Evolutionary conservation across 2,113 vertebrate genomes (phyloP).

Genomic region (Brachypodius melanocephalos): DNA sequence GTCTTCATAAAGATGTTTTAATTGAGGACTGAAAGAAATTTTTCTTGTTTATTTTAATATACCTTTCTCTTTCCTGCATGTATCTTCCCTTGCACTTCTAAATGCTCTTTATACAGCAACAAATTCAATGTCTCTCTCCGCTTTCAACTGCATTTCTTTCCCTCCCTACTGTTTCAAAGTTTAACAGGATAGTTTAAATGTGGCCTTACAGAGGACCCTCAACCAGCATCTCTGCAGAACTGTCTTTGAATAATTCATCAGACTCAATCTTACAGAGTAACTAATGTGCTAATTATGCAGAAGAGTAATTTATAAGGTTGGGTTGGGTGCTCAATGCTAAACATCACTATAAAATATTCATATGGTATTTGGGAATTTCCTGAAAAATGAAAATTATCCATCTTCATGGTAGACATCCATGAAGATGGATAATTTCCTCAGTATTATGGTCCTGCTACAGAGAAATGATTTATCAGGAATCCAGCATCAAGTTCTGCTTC

Average conservation of each 20-base stretch:
- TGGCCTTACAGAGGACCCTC: constrained; percentile 26
- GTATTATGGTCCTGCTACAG: background rate
- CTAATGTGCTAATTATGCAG: constrained; percentile 79
- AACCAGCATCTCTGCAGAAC: constrained; percentile 53
- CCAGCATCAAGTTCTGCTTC: background rate
- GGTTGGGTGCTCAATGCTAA: constrained; percentile 65
- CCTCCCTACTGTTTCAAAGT: constrained; percentile 15
- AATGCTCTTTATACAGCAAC: background rate
- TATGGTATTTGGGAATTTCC: constrained; percentile 62
- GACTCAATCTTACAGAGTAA: constrained; percentile 72
- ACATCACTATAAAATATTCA: constrained; percentile 74
- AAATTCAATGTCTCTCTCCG: background rate
- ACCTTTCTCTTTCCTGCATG: background rate
- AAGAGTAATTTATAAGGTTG: constrained; percentile 75
- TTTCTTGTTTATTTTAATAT: background rate
- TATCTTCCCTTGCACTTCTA: background rate
- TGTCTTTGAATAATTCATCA: constrained; percentile 76
- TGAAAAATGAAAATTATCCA: constrained; percentile 6
- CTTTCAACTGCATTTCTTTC: constrained; percentile 1
- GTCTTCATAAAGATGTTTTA: background rate
- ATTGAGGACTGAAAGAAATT: background rate
- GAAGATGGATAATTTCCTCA: constrained; percentile 45
- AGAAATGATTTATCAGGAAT: background rate
- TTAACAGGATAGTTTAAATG: constrained; percentile 40
- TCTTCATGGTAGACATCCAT: constrained; percentile 18